phyloP scores from a whole-genome alignment of 1,140 invertebrate species.

The Ylistrum balloti region DNA sequence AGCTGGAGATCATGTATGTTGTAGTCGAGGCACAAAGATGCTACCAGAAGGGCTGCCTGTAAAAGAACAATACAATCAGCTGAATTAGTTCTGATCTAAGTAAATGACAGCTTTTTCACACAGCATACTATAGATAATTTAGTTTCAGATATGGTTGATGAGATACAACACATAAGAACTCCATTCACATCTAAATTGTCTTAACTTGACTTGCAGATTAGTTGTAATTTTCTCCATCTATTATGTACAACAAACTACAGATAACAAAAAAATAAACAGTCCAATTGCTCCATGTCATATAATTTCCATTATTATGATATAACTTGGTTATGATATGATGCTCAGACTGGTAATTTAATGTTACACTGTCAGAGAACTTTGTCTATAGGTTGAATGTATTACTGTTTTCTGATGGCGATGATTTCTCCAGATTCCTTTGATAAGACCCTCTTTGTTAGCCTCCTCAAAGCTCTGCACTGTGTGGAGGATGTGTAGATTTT shows the following conservation, averaged over 20 bases:
- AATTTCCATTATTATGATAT: neutral
- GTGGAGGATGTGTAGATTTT: conserved; percentile 75
- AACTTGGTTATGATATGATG: no score
- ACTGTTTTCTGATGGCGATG: conserved; percentile 76
- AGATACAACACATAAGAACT: no score
- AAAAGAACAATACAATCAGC: no score
- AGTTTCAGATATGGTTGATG: no score
- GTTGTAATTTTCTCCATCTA: neutral
- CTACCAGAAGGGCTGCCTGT: conserved; percentile 70
- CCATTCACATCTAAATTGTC: neutral
- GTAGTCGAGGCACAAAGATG: conserved; percentile 74
- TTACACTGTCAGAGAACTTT: neutral
- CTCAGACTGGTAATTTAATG: neutral
- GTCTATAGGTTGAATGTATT: conserved; percentile 41
- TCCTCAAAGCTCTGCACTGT: conserved; percentile 70
- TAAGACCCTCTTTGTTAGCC: conserved; percentile 74
- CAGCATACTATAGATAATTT: no score
- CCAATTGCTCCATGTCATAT: neutral
- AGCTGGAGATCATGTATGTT: conserved; percentile 68
- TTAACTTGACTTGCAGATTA: neutral
- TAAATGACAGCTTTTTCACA: no score
- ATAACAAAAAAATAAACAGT: neutral
- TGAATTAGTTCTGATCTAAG: no score
- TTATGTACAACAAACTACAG: neutral
- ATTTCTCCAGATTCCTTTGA: conserved; percentile 77